A percentile compares a stretch with the other conserved stretches of the same genome.
phyloP scores from a whole-genome alignment of 1,140 invertebrate species.

The Apis florea region DNA sequence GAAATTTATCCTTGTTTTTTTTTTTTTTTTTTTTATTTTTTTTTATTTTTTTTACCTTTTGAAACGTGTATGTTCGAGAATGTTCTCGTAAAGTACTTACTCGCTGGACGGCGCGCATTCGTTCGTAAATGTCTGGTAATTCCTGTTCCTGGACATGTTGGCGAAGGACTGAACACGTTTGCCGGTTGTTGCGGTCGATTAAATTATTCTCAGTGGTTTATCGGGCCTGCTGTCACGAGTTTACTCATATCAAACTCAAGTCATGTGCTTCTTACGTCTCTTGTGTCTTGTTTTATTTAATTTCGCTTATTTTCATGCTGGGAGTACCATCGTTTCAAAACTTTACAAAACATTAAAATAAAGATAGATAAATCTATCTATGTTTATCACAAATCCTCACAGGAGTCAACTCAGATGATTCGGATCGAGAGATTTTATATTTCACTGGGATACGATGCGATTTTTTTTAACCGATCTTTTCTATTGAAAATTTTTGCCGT shows the following conservation, averaged over 20 bases:
- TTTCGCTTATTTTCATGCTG: constrained; percentile 51
- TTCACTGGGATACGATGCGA: not conserved
- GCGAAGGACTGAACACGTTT: constrained; percentile 62
- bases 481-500: not conserved
- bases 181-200: constrained; percentile 46
- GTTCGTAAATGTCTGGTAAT: constrained; percentile 67
- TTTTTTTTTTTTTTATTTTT: too few relatives aligned
- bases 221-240: constrained; percentile 66
- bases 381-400: not conserved
- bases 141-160: constrained; percentile 65
- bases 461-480: not conserved
- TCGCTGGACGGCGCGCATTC: not conserved
- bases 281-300: constrained; percentile 56
- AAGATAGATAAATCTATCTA: not conserved
- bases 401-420: not conserved
- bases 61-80: not conserved
- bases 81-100: constrained; percentile 22
- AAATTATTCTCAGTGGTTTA: constrained; percentile 60
- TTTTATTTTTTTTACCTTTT: not conserved
- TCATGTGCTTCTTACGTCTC: constrained; percentile 62
- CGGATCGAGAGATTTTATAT: not conserved
- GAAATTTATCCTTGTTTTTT: too few relatives aligned
- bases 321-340: not conserved
- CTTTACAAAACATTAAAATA: not conserved
- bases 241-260: constrained; percentile 58